Percentiles rank a stretch among this genome's conserved stretches.
phyloP scores from a whole-genome alignment of 2,797 vertebrate genomes.

The Valencia hispanica region DNA sequence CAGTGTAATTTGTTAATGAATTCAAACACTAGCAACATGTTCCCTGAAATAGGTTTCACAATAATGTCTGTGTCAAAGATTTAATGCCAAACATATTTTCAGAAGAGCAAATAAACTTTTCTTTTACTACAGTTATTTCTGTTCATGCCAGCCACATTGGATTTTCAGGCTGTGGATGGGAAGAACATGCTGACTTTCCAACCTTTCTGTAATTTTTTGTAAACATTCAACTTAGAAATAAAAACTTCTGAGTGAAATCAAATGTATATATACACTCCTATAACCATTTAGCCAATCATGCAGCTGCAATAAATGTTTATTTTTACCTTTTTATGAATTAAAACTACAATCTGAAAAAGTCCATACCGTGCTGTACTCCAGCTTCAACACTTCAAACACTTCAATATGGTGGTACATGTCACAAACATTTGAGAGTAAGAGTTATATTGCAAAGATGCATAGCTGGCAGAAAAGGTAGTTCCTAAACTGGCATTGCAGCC shows the following conservation, averaged over 20 bases:
- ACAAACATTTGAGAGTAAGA: neutral
- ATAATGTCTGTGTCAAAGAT: neutral
- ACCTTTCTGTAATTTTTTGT: neutral
- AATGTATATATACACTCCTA: neutral
- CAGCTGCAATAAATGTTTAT: neutral
- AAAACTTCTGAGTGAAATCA: neutral
- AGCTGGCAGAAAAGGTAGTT: slow-evolving; percentile 49
- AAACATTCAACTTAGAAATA: neutral
- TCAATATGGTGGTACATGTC: too few species aligned
- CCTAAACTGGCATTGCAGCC: slow-evolving; percentile 54
- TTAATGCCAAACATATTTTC: neutral
- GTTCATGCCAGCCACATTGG: neutral
- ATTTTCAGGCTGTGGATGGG: neutral
- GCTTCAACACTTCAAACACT: slow-evolving; percentile 2
- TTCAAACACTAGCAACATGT: neutral
- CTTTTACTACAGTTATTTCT: neutral
- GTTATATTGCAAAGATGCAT: slow-evolving; percentile 42
- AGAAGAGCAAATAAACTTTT: neutral
- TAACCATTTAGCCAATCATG: neutral
- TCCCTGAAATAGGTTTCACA: neutral
- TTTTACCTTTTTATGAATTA: neutral
- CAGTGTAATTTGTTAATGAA: neutral
- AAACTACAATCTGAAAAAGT: neutral
- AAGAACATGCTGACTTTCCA: neutral
- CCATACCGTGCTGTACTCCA: neutral